Percentiles rank a stretch among this genome's conserved stretches.
These are phyloP conservation scores for Ctenopoma kingsleyae DNA, from an alignment of 2,797 vertebrate species.

Conservation along the genomic window DNA sequence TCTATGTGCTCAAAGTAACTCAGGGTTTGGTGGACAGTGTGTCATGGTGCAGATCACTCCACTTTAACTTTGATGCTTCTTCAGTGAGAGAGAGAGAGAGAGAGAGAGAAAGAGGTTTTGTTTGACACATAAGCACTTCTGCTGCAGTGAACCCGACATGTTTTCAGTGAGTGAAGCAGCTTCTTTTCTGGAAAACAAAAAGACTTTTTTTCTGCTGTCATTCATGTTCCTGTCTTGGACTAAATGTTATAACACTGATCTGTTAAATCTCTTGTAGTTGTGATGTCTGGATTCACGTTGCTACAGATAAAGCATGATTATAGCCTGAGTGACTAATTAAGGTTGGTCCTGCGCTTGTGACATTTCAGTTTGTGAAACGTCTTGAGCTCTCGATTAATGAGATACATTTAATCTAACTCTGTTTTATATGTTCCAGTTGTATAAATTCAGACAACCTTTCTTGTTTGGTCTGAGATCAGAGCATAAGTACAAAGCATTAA, in stretches of 20 bases:
- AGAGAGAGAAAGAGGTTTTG: slow-evolving; percentile 2
- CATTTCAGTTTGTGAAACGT: slow-evolving; percentile 21
- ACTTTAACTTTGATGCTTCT: slow-evolving; percentile 22
- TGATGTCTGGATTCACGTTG: slow-evolving; percentile 41
- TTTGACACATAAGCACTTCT: slow-evolving; percentile 44
- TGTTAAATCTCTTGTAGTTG: slow-evolving; percentile 13
- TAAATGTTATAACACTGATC: slow-evolving; percentile 23
- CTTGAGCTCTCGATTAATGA: slow-evolving; percentile 44
- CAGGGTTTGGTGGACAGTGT: background rate
- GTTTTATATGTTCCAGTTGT: slow-evolving; percentile 9
- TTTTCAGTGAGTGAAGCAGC: slow-evolving; percentile 51
- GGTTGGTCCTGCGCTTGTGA: slow-evolving; percentile 22
- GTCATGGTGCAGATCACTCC: slow-evolving; percentile 22
- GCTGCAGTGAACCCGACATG: slow-evolving; percentile 40
- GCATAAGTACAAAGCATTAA: background rate
- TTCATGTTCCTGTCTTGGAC: slow-evolving; percentile 39
- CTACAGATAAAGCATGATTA: slow-evolving; percentile 44
- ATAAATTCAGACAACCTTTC: background rate
- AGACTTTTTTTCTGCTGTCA: slow-evolving; percentile 21
- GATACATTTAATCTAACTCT: slow-evolving; percentile 23
- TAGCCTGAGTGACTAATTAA: slow-evolving; percentile 45
- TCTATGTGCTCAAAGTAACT: no score
- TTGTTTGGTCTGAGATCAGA: slow-evolving; percentile 7
- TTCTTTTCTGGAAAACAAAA: slow-evolving; percentile 51
- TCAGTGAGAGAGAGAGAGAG: slow-evolving; percentile 17